Base-by-base conservation (phyloP, 53 echinoderm and acorn worm species). In the Glandiceps talaboti region DNA sequence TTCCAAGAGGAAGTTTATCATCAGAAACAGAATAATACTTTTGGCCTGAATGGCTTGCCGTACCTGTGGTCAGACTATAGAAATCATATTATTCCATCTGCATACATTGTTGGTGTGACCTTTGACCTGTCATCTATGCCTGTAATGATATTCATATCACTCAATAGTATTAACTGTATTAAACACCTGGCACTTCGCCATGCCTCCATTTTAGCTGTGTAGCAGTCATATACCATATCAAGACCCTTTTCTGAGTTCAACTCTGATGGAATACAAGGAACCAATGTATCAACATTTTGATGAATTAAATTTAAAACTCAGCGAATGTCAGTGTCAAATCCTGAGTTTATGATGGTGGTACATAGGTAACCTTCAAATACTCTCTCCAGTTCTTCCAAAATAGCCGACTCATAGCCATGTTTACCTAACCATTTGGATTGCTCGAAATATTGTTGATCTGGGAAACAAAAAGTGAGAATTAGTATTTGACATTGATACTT, bases 161-260 rank as follows among this genome's bases (percentile, higher is more conserved):
- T 82, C 0, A 76, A 81, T 75, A 92, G 31, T 14, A 88, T 86
- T 25, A 81, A 79, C 33, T 83, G 86, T 28, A 92, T 32, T 30
- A 95, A 79, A 26, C 82, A 79, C 95, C 95, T 92, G 14, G 90
- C 92, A 81, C 79, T 79, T 73, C 85, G 32, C 95, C 95, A 95
- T 0, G 90, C 92, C 74, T 80, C 86, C 33, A 10, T 76, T 83
- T 94, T 95, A 74, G 88, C 81, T 29, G 73, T 32, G 29, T 85
- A 79, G 32, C 86, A 86, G 80, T 95, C 95, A 73, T 84, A 84
- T 32, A 92, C 87, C 25, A 45, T 45, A 20, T 45, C 64, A 12
- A 20, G 6, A 6, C 6, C 6, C 6, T 45, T 20, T 20, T 45
- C 64, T 12, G 64, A 45, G 6, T 45, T 20, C 20, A 20, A 20